Evolutionary conservation across 2,888 invertebrate species (phyloP).

Genomic region (Crepidodera aurea): DNA sequence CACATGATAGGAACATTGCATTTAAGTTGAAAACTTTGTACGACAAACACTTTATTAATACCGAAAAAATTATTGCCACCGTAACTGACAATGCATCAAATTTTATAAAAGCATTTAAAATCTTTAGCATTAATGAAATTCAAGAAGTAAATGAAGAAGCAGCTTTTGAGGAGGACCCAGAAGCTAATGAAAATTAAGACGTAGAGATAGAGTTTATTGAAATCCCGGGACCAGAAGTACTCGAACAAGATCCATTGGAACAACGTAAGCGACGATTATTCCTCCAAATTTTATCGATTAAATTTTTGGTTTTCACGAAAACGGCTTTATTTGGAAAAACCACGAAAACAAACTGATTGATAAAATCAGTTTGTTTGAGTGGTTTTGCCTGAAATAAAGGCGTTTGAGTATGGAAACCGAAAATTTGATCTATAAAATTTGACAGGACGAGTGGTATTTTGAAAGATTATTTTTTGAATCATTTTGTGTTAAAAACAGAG

Average conservation of each 20-base stretch:
- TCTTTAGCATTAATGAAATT: conserved; percentile 1
- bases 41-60: background rate
- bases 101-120: conserved; percentile 24
- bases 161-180: background rate
- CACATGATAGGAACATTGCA: background rate
- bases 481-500: too few species aligned
- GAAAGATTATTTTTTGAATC: too few species aligned
- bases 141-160: conserved; percentile 1
- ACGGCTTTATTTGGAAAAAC: too few species aligned
- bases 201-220: background rate
- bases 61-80: conserved; percentile 6
- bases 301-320: too few species aligned
- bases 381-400: too few species aligned
- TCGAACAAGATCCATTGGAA: background rate
- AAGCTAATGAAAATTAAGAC: conserved; percentile 4
- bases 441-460: too few species aligned
- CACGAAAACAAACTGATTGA: too few species aligned
- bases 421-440: too few species aligned
- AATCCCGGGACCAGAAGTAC: background rate
- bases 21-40: background rate
- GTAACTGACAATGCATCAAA: conserved; percentile 22
- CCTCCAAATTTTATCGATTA: too few species aligned
- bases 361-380: too few species aligned
- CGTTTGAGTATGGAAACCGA: conserved; percentile 5
- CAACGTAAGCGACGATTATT: background rate